Percentiles rank a stretch among this genome's conserved stretches.
These are phyloP conservation scores for Limenitis camilla DNA, from an alignment of 2,888 invertebrate species.

Conservation along the genomic window DNA sequence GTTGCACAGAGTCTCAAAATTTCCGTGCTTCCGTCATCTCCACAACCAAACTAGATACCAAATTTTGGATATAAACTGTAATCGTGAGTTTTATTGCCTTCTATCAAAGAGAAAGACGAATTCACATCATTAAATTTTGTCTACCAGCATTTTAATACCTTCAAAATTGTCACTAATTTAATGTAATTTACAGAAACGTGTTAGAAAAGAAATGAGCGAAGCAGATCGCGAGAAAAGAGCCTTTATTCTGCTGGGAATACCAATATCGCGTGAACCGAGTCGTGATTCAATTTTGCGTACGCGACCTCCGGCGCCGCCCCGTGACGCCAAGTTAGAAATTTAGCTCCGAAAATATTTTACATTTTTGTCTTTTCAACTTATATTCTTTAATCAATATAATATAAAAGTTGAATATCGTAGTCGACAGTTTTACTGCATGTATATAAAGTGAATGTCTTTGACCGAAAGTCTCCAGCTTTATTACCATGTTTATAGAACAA, in stretches of 20 bases:
- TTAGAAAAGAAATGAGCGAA: slow-evolving; percentile 51
- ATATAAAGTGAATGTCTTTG: background rate
- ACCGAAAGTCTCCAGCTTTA: no score
- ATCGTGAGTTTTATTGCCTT: no score
- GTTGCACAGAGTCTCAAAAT: no score
- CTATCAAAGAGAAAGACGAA: no score
- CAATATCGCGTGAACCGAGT: slow-evolving; percentile 59
- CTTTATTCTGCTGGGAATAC: slow-evolving; percentile 58
- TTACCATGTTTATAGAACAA: no score
- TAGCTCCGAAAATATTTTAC: slow-evolving; percentile 2
- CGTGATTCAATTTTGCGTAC: slow-evolving; percentile 56
- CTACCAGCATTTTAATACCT: no score
- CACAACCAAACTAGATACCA: no score
- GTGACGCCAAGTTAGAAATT: slow-evolving; percentile 49
- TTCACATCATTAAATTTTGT: no score
- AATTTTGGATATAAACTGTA: no score
- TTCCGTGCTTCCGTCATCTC: no score
- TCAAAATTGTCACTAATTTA: background rate
- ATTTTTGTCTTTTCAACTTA: slow-evolving; percentile 3
- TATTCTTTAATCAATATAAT: background rate
- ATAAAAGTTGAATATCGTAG: background rate
- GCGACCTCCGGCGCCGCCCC: slow-evolving; percentile 51
- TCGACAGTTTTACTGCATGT: background rate
- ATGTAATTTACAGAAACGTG: slow-evolving; percentile 35
- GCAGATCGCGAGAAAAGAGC: slow-evolving; percentile 61